Conservation (phyloP, 2,888 invertebrate genomes). For the Lithosia quadra region DNA sequence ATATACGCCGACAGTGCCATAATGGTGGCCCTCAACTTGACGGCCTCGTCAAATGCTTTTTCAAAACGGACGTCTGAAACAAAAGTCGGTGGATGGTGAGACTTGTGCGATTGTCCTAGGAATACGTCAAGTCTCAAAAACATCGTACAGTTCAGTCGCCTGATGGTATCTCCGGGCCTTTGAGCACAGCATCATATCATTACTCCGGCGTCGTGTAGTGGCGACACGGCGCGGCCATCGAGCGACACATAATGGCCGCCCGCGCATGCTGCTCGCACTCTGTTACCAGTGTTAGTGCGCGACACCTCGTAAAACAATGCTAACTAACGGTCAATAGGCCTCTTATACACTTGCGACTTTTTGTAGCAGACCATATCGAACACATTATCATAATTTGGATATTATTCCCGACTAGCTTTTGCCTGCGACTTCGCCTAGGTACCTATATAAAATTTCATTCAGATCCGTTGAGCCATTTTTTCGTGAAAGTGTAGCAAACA, state of each 20-base stretch:
- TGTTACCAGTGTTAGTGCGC: constrained; percentile 23
- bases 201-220: constrained; percentile 20
- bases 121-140: constrained; percentile 14
- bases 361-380: neutral
- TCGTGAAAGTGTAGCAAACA: no score
- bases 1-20: no score
- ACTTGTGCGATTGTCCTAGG: neutral
- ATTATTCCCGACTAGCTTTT: no score
- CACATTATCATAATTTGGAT: neutral
- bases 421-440: no score
- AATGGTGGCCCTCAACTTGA: no score
- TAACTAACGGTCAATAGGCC: constrained; percentile 18
- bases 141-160: constrained; percentile 12
- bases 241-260: constrained; percentile 19
- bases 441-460: no score
- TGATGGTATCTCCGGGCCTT: constrained; percentile 18
- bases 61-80: neutral
- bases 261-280: constrained; percentile 20
- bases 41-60: no score
- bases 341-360: constrained; percentile 13
- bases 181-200: constrained; percentile 15
- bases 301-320: constrained; percentile 29
- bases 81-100: neutral
- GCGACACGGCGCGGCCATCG: constrained; percentile 8
- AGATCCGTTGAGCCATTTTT: no score